Conservation (phyloP, 2,113 vertebrate species). For the Cairina moschata region DNA sequence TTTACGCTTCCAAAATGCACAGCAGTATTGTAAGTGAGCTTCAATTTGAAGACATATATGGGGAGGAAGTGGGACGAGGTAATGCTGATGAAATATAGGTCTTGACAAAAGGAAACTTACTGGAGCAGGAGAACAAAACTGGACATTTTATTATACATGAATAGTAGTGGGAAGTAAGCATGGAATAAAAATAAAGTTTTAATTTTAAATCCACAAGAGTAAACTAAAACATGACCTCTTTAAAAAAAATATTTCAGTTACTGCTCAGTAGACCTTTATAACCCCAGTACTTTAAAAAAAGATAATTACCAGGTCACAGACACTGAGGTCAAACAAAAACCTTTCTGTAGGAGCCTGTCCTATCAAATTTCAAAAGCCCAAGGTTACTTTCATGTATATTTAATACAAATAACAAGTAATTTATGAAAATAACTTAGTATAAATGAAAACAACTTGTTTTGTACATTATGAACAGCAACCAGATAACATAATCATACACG, state of each 20-base stretch:
- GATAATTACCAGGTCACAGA: not conserved
- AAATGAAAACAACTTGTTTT: not conserved
- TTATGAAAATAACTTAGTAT: not conserved
- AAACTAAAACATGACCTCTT: not conserved
- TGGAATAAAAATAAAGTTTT: not conserved
- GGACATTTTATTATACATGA: not conserved
- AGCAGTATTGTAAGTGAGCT: conserved; percentile 29
- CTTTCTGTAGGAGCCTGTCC: not conserved
- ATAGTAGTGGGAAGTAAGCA: not conserved
- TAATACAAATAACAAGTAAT: not conserved
- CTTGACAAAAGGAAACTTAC: not conserved
- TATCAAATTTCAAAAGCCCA: conserved; percentile 2
- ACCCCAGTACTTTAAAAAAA: not conserved
- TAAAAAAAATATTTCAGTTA: not conserved
- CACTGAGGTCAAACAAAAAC: not conserved
- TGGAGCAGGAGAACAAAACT: not conserved
- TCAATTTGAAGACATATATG: not conserved
- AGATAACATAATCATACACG: not conserved
- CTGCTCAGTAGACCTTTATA: not conserved
- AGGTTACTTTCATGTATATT: not conserved
- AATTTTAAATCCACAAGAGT: not conserved
- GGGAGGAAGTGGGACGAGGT: not conserved
- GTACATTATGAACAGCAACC: not conserved
- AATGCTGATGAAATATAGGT: not conserved
- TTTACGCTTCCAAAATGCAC: not conserved